A percentile compares a stretch with the other conserved stretches of the same genome.
Conservation (phyloP, 2,888 invertebrate genomes). For the Xestia ashworthii region DNA sequence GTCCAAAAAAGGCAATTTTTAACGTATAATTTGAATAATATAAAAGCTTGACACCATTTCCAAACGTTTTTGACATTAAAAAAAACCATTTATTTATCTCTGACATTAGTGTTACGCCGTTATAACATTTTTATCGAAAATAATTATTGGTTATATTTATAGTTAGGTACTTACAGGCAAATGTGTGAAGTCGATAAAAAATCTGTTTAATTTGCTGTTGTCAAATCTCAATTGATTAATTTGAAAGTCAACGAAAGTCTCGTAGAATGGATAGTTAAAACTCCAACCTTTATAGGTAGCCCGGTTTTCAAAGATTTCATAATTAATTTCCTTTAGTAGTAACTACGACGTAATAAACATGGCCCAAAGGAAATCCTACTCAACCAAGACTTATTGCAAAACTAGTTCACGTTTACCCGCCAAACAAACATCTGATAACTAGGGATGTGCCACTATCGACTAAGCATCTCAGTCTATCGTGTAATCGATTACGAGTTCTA, state of each 20-base stretch:
- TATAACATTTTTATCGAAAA: slow-evolving; percentile 36
- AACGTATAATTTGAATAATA: slow-evolving; percentile 62
- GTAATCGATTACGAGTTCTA: slow-evolving; percentile 45
- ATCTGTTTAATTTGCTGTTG: background rate
- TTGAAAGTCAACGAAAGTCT: background rate
- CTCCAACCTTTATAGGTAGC: slow-evolving; percentile 14
- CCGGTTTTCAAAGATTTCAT: slow-evolving; percentile 43
- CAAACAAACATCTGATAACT: slow-evolving; percentile 65
- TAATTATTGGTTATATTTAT: slow-evolving; percentile 18
- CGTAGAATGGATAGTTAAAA: slow-evolving; percentile 1
- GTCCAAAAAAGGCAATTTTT: slow-evolving; percentile 53
- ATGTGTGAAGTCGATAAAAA: slow-evolving; percentile 22
- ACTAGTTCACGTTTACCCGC: slow-evolving; percentile 59
- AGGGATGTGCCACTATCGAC: slow-evolving; percentile 69
- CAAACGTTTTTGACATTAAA: slow-evolving; percentile 29
- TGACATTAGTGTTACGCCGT: slow-evolving; percentile 46
- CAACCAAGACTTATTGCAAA: slow-evolving; percentile 65
- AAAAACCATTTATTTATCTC: slow-evolving; percentile 49
- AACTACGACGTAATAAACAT: slow-evolving; percentile 34
- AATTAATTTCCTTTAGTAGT: slow-evolving; percentile 39
- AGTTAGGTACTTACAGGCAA: slow-evolving; percentile 8
- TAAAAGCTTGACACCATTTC: slow-evolving; percentile 55
- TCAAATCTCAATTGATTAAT: slow-evolving; percentile 2
- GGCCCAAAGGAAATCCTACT: slow-evolving; percentile 69
- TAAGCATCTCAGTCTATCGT: slow-evolving; percentile 35